Conservation (phyloP, 2,113 vertebrate genomes). For the Nesogale talazaci region DNA sequence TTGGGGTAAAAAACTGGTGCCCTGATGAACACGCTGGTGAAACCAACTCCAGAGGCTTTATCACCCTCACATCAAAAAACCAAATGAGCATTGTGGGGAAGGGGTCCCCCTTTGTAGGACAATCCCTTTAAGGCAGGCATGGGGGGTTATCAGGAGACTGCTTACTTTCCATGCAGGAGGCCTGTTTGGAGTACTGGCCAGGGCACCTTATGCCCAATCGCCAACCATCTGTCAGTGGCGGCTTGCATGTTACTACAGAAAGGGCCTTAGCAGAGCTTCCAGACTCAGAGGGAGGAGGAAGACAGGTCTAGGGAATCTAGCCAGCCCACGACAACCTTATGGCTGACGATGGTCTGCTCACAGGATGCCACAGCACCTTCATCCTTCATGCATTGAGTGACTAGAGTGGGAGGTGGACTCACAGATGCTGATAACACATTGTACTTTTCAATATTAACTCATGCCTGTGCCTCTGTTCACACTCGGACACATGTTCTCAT, state of each 20-base stretch:
- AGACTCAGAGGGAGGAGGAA: background rate
- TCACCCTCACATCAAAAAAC: too few relatives aligned
- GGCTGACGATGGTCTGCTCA: background rate
- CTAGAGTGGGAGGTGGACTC: background rate
- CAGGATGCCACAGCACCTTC: background rate
- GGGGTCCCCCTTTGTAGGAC: background rate
- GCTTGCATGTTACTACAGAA: background rate
- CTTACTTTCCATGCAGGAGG: background rate
- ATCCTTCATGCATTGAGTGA: too few relatives aligned
- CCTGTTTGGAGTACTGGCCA: background rate
- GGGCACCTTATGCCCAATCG: background rate
- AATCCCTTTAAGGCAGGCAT: background rate
- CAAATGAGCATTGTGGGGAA: too few relatives aligned
- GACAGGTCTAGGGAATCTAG: background rate
- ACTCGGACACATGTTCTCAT: background rate
- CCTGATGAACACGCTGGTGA: too few relatives aligned
- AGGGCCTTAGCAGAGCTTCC: background rate
- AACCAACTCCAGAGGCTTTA: too few relatives aligned
- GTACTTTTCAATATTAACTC: background rate
- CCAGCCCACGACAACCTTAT: background rate
- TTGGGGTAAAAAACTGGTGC: too few relatives aligned
- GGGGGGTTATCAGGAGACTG: background rate
- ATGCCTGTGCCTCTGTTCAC: background rate
- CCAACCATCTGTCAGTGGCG: background rate
- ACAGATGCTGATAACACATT: background rate